Conservation (phyloP, 2,113 vertebrate genomes). For the Pithys albifrons region DNA sequence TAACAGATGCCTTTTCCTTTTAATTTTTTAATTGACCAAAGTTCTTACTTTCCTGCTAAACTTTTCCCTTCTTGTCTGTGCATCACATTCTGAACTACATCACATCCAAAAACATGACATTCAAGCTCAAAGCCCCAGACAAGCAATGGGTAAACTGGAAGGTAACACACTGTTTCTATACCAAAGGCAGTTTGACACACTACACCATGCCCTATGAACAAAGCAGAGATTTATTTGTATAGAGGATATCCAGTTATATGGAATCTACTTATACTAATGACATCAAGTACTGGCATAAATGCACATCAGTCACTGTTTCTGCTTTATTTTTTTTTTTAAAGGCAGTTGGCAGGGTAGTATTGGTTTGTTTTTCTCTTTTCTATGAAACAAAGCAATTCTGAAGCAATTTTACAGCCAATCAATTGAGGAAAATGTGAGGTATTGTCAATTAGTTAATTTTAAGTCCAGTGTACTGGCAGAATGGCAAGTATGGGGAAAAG, state of each 20-base stretch:
- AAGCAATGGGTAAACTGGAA: not conserved
- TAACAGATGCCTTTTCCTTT: not conserved
- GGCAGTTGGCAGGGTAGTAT: constrained; percentile 18
- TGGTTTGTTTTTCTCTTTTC: constrained; percentile 38
- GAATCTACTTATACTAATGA: constrained; percentile 15
- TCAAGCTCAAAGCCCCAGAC: not conserved
- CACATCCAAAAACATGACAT: not conserved
- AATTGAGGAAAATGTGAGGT: constrained; percentile 64
- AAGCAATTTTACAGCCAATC: constrained; percentile 32
- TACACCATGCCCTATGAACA: not conserved
- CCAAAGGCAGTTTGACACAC: not conserved
- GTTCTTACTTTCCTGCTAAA: not conserved
- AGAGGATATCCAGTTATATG: not conserved
- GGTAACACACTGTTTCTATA: not conserved
- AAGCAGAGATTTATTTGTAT: not conserved
- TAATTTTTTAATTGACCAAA: not conserved
- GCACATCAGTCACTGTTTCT: constrained; percentile 28
- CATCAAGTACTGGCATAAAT: constrained; percentile 37
- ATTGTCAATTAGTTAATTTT: constrained; percentile 58
- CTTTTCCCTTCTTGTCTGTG: not conserved
- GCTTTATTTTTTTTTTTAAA: constrained; percentile 1
- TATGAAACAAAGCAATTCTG: constrained; percentile 32
- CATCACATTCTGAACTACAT: not conserved
- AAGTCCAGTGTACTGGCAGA: constrained; percentile 18
- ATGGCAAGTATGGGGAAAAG: not conserved